Conservation (phyloP, 1,140 invertebrate species). For the Drosophila saltans region DNA sequence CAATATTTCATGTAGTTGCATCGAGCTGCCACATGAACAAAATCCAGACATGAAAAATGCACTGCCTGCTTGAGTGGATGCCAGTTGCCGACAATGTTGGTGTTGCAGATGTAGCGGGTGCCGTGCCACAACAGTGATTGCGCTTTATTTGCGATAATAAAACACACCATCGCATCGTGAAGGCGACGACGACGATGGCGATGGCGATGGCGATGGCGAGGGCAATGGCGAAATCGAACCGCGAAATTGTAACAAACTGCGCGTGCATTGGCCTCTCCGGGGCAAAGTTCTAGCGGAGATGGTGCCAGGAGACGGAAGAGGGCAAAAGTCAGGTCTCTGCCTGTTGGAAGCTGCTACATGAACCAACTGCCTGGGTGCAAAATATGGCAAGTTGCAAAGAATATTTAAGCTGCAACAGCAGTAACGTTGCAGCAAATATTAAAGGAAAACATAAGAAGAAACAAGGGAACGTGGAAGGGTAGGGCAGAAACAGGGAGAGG, state of each 20-base stretch:
- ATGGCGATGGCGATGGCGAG: conserved; percentile 10
- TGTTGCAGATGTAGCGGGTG: conserved; percentile 54
- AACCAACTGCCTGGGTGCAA: conserved; percentile 37
- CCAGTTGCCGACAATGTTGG: neutral
- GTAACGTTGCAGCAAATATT: conserved; percentile 69
- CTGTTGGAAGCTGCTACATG: conserved; percentile 11
- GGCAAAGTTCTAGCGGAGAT: neutral
- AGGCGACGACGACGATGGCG: conserved; percentile 48
- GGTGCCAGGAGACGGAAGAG: conserved; percentile 34
- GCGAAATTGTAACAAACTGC: conserved; percentile 81
- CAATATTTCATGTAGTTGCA: conserved; percentile 70
- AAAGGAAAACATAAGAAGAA: conserved; percentile 68
- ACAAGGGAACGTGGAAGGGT: neutral
- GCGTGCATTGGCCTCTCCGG: conserved; percentile 68
- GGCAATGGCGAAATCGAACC: conserved; percentile 63
- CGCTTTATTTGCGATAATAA: conserved; percentile 83
- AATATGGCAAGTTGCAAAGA: conserved; percentile 64
- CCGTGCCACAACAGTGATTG: conserved; percentile 81
- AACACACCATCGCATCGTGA: conserved; percentile 74
- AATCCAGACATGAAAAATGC: conserved; percentile 66
- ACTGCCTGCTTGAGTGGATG: conserved; percentile 32
- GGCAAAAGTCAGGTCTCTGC: conserved; percentile 72
- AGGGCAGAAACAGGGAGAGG: neutral
- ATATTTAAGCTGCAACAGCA: conserved; percentile 76
- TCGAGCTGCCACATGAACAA: conserved; percentile 68